Evolutionary conservation across 2,113 vertebrate genomes (phyloP).

Genomic region (Cephalopholis sonnerati): DNA sequence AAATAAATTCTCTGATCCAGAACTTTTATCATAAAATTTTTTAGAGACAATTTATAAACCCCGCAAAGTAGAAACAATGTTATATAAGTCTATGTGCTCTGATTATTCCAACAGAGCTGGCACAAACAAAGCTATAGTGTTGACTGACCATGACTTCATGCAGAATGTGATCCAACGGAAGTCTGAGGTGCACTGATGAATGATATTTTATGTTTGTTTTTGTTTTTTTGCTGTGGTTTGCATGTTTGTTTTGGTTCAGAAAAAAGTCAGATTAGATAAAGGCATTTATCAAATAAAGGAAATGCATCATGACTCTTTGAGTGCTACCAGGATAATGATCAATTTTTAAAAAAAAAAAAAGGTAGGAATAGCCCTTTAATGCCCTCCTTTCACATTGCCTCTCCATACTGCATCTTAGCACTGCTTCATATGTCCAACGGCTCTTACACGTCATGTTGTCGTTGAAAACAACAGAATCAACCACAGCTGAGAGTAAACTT

Average conservation of each 20-base stretch:
- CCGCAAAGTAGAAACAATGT: background rate
- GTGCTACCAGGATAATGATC: constrained; percentile 15
- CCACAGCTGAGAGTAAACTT: constrained; percentile 51
- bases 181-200: background rate
- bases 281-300: constrained; percentile 9
- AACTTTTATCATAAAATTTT: background rate
- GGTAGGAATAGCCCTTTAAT: constrained; percentile 20
- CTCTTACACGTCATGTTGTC: constrained; percentile 40
- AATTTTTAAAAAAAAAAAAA: background rate
- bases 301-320: background rate
- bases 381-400: background rate
- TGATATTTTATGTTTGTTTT: background rate
- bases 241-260: constrained; percentile 6
- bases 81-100: constrained; percentile 59
- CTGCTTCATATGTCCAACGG: constrained; percentile 26
- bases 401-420: background rate
- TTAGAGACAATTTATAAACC: background rate
- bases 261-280: constrained; percentile 12
- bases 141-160: background rate
- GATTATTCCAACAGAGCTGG: constrained; percentile 69
- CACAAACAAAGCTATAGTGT: constrained; percentile 59
- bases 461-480: constrained; percentile 52
- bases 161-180: background rate
- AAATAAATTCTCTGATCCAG: background rate
- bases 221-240: background rate